phyloP scores from a whole-genome alignment of 2,797 vertebrate genomes.

The Ptychobarbus kaznakovi region DNA sequence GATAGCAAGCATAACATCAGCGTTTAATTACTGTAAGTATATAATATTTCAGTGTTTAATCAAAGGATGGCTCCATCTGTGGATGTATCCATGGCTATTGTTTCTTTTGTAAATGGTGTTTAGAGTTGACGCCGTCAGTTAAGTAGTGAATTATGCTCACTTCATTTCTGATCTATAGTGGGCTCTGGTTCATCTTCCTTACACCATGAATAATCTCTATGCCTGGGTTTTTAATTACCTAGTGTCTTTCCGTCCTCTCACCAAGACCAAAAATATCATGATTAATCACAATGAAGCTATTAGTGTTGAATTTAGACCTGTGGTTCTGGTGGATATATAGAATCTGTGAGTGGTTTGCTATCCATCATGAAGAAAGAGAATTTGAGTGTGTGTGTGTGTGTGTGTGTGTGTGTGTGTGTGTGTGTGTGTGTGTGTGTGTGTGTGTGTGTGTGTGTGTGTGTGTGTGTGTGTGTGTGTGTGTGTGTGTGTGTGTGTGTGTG shows the following conservation, averaged over 20 bases:
- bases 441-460: not conserved
- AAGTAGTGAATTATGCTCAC: slow-evolving; percentile 22
- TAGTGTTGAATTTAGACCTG: slow-evolving; percentile 67
- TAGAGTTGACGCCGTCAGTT: not conserved
- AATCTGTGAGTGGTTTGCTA: slow-evolving; percentile 52
- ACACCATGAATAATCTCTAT: slow-evolving; percentile 53
- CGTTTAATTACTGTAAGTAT: not conserved
- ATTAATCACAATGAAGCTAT: slow-evolving; percentile 64
- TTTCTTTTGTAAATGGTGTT: slow-evolving; percentile 2
- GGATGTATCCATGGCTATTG: not conserved
- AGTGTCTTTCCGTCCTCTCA: slow-evolving; percentile 51
- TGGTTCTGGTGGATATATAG: slow-evolving; percentile 39
- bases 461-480: slow-evolving; percentile 8
- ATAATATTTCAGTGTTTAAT: not conserved
- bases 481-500: slow-evolving; percentile 11
- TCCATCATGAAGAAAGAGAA: slow-evolving; percentile 54
- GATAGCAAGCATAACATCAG: not conserved
- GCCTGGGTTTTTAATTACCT: slow-evolving; percentile 56
- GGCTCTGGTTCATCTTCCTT: slow-evolving; percentile 42
- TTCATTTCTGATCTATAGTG: slow-evolving; percentile 42
- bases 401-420: not conserved
- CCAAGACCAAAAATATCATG: slow-evolving; percentile 58
- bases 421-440: not conserved
- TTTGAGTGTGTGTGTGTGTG: slow-evolving; percentile 2
- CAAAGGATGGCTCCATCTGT: not conserved